These are phyloP conservation scores for Phenganax subtilis DNA, from an alignment of 92 coral and sea anemone species.

Conservation along the genomic window DNA sequence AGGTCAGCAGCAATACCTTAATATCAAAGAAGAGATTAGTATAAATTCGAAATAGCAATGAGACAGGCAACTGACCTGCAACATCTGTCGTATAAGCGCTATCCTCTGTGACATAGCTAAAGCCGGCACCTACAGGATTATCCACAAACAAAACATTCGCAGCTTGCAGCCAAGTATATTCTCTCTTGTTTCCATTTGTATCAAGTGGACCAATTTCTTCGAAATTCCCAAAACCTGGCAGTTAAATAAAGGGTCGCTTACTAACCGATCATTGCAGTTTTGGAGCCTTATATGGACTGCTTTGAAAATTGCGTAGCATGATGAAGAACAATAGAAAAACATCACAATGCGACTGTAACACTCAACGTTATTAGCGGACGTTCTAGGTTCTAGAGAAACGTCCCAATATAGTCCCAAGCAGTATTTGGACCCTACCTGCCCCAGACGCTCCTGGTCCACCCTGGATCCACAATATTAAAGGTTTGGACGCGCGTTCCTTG, in stretches of 20 bases:
- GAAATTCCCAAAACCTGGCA: slow-evolving; percentile 87
- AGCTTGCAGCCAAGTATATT: slow-evolving; percentile 74
- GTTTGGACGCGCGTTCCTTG: slow-evolving; percentile 50
- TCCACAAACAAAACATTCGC: slow-evolving; percentile 89
- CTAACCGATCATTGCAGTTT: no score
- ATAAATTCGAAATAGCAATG: background rate
- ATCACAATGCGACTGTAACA: no score
- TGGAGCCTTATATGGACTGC: no score
- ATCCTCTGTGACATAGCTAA: slow-evolving; percentile 81
- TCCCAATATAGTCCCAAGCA: no score
- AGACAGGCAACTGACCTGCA: slow-evolving; percentile 49
- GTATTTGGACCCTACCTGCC: no score
- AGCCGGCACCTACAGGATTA: slow-evolving; percentile 91
- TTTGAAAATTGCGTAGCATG: no score
- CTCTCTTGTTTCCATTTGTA: slow-evolving; percentile 69
- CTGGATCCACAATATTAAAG: slow-evolving; percentile 91
- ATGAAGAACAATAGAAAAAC: no score
- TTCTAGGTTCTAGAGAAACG: no score
- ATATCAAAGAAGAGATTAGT: background rate
- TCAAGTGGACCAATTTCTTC: slow-evolving; percentile 87
- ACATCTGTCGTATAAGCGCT: slow-evolving; percentile 79
- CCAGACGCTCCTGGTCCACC: slow-evolving; percentile 98
- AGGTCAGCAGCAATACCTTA: slow-evolving; percentile 84
- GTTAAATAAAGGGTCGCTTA: no score
- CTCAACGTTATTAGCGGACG: no score